Evolutionary conservation across 1,140 invertebrate genomes (phyloP).

Genomic region (Uloborus diversus): DNA sequence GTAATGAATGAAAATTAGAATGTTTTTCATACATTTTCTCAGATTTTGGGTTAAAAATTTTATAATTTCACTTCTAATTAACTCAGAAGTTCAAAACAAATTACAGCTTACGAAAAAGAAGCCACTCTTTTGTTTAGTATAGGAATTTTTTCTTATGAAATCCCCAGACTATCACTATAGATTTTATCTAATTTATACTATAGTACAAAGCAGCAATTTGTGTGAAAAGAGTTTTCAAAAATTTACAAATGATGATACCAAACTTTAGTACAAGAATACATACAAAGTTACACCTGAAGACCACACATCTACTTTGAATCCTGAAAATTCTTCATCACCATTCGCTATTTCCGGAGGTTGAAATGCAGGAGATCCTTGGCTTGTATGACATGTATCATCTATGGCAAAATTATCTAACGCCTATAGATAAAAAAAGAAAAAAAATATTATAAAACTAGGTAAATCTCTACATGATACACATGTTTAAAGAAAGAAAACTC

Average conservation of each 20-base stretch:
- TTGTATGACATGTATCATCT: constrained; percentile 75
- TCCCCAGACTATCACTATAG: too few relatives aligned
- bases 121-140: too few relatives aligned
- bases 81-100: too few relatives aligned
- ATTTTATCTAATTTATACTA: too few relatives aligned
- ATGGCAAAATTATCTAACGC: constrained; percentile 57
- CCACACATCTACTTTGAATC: constrained; percentile 98
- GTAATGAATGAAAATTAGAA: too few relatives aligned
- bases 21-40: not conserved
- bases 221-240: too few relatives aligned
- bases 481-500: not conserved
- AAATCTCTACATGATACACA: not conserved
- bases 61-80: not conserved
- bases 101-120: too few relatives aligned
- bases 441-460: constrained; percentile 37
- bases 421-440: constrained; percentile 41
- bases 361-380: constrained; percentile 95
- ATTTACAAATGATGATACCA: too few relatives aligned
- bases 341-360: constrained; percentile 99
- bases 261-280: constrained; percentile 68
- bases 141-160: too few relatives aligned
- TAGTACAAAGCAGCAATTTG: too few relatives aligned
- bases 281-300: constrained; percentile 95
- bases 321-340: constrained; percentile 88
- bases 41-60: not conserved